These are phyloP conservation scores for Ctenodactylus gundi DNA, from an alignment of 2,113 vertebrate genomes.

Conservation along the genomic window DNA sequence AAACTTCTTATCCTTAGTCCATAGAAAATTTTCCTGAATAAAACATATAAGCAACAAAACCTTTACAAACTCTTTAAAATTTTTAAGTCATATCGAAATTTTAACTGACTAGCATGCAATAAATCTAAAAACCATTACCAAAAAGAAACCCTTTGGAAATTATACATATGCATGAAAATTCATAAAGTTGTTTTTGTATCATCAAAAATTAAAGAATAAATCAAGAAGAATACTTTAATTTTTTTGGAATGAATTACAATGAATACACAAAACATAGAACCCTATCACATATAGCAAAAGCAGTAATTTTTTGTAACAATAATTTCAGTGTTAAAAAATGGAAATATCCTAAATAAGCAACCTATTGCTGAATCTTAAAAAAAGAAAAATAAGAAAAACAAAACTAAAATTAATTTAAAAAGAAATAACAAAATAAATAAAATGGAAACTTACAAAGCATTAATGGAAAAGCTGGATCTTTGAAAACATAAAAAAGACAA, in stretches of 20 bases:
- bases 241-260: too few species aligned
- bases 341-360: background rate
- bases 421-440: background rate
- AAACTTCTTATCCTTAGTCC: background rate
- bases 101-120: background rate
- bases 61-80: background rate
- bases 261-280: background rate
- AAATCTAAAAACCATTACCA: background rate
- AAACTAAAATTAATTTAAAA: background rate
- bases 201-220: too few species aligned
- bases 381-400: background rate
- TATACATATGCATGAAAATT: background rate
- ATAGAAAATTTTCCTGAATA: background rate
- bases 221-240: too few species aligned
- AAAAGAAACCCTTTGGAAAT: background rate
- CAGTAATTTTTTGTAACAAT: background rate
- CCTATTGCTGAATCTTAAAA: background rate
- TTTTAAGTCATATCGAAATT: background rate
- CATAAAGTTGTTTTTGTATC: background rate
- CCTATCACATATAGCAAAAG: background rate
- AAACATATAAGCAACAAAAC: background rate
- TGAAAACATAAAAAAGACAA: background rate
- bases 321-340: background rate
- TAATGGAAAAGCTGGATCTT: background rate
- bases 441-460: background rate